Conservation (phyloP, 92 coral and sea anemone species). For the Parazoanthus darwini region DNA sequence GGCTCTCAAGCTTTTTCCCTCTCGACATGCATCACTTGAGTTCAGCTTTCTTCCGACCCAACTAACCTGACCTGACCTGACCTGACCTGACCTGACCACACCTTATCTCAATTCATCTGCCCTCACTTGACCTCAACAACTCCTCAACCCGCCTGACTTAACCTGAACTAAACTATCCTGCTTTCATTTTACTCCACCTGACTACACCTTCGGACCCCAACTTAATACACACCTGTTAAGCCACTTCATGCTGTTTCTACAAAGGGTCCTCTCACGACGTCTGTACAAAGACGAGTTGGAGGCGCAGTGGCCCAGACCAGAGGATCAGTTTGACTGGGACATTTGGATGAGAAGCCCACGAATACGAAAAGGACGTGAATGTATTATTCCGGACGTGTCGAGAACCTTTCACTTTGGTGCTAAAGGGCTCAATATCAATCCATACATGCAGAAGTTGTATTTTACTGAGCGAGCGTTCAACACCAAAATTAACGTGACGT, state of each 20-base stretch:
- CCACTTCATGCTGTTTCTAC: background rate
- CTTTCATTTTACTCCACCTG: background rate
- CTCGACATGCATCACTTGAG: background rate
- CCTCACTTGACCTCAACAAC: background rate
- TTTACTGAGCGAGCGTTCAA: slow-evolving; percentile 72
- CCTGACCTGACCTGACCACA: background rate
- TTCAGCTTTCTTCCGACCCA: too few species aligned
- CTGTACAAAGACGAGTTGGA: slow-evolving; percentile 80
- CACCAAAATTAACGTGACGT: slow-evolving; percentile 56
- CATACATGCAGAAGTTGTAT: slow-evolving; percentile 64
- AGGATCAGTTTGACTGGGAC: slow-evolving; percentile 77
- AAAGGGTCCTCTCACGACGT: slow-evolving; percentile 72
- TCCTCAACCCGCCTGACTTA: background rate
- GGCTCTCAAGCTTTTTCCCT: too few species aligned
- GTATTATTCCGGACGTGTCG: slow-evolving; percentile 83
- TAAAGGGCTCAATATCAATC: slow-evolving; percentile 70
- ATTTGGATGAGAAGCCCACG: slow-evolving; percentile 66
- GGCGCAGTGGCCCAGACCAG: slow-evolving; percentile 72
- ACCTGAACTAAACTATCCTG: background rate
- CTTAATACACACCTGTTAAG: background rate
- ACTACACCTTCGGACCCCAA: background rate
- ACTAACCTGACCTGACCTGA: background rate
- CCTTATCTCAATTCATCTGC: background rate
- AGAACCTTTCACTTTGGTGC: slow-evolving; percentile 91
- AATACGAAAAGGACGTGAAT: slow-evolving; percentile 70